Evolutionary conservation across 2,888 invertebrate genomes (phyloP).

Genomic region (Diaperis boleti): DNA sequence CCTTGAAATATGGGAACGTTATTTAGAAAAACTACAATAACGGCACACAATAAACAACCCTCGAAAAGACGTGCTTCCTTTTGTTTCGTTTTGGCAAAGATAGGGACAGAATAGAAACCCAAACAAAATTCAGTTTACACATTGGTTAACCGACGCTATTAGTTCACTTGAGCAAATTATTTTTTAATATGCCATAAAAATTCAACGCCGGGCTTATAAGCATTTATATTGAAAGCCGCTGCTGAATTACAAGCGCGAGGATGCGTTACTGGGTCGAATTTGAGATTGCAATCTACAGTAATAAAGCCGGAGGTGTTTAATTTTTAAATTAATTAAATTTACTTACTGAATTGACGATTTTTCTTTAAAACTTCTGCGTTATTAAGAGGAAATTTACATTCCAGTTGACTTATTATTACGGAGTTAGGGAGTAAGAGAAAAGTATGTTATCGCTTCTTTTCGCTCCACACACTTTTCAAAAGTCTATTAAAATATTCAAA

Average conservation of each 20-base stretch:
- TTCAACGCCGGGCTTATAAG: slow-evolving; percentile 24
- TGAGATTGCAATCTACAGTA: slow-evolving; percentile 11
- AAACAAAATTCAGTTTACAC: slow-evolving; percentile 18
- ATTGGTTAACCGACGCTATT: slow-evolving; percentile 14
- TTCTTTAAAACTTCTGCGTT: slow-evolving; percentile 15
- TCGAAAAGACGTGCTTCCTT: slow-evolving; percentile 46
- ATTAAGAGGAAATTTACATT: slow-evolving; percentile 29
- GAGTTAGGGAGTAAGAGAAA: slow-evolving; percentile 13
- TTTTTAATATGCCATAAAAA: slow-evolving; percentile 23
- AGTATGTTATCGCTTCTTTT: slow-evolving; percentile 23
- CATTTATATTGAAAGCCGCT: slow-evolving; percentile 27
- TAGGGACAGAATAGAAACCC: slow-evolving; percentile 21
- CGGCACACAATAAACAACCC: slow-evolving; percentile 45
- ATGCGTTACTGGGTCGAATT: slow-evolving; percentile 4
- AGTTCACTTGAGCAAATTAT: slow-evolving; percentile 21
- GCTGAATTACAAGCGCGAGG: slow-evolving; percentile 3
- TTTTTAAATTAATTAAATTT: slow-evolving; percentile 34
- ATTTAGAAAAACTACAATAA: slow-evolving; percentile 49
- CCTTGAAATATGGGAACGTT: slow-evolving; percentile 44
- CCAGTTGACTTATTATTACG: slow-evolving; percentile 23
- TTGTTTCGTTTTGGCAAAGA: slow-evolving; percentile 41
- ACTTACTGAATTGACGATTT: slow-evolving; percentile 19
- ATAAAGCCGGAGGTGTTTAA: neutral
- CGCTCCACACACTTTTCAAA: slow-evolving; percentile 31
- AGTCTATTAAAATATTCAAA: slow-evolving; percentile 45